Evolutionary conservation across 2,797 vertebrate species (phyloP).

Genomic region (Crocodylus rhombifer): DNA sequence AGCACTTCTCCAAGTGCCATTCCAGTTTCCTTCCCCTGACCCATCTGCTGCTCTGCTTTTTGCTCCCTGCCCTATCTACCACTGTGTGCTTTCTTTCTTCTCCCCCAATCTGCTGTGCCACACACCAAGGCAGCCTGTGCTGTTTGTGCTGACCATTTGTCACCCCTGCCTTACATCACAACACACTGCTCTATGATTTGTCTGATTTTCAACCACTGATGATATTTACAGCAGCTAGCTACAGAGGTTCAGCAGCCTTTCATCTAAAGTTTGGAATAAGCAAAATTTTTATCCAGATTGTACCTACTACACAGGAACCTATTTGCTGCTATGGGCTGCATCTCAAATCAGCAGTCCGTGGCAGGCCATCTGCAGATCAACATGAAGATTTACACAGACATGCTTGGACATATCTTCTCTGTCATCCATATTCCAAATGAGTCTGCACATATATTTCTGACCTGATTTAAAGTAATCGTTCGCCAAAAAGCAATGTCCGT

Average conservation of each 20-base stretch:
- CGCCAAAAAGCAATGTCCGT: neutral
- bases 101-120: accelerated
- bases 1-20: too few relatives aligned
- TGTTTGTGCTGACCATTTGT: neutral
- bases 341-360: too few relatives aligned
- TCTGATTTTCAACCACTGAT: neutral
- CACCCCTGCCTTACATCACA: neutral
- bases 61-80: neutral
- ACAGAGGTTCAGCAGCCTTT: neutral
- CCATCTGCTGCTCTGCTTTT: too few relatives aligned
- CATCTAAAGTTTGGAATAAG: neutral
- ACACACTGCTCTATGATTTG: neutral
- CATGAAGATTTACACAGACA: neutral
- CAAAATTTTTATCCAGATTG: neutral
- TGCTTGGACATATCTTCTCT: neutral
- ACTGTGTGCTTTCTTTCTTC: accelerated
- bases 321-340: neutral
- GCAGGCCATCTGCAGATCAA: neutral
- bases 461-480: neutral
- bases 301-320: neutral
- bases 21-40: neutral
- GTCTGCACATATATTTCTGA: neutral
- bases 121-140: neutral
- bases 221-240: neutral
- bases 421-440: neutral